Percentiles rank a stretch among this genome's conserved stretches.
Evolutionary conservation across 2,113 vertebrate genomes (phyloP).

Genomic region (Oophaga pumilio): DNA sequence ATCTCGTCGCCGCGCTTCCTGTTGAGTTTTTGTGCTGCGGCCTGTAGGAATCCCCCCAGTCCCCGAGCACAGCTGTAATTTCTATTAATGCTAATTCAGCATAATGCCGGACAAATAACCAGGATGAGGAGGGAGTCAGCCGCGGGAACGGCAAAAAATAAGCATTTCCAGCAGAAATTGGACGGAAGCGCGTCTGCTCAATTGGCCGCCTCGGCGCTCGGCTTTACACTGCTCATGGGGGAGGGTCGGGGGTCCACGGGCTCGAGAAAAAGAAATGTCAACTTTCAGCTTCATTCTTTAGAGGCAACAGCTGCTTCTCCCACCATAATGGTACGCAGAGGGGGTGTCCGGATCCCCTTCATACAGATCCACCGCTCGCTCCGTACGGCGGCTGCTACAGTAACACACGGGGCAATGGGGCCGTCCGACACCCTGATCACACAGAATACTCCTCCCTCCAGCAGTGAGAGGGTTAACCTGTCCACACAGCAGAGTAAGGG

Average conservation of each 20-base stretch:
- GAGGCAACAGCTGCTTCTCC: background rate
- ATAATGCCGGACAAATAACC: slow-evolving; percentile 22
- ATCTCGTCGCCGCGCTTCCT: background rate
- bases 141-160: slow-evolving; percentile 3
- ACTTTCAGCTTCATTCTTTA: background rate
- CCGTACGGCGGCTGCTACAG: too few relatives aligned
- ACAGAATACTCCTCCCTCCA: background rate
- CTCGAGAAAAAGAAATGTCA: background rate
- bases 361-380: too few relatives aligned
- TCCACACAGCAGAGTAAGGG: slow-evolving; percentile 31
- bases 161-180: slow-evolving; percentile 15
- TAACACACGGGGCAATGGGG: too few relatives aligned
- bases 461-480: slow-evolving; percentile 18
- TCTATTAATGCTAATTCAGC: slow-evolving; percentile 25
- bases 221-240: background rate
- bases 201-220: background rate
- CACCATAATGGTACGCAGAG: background rate
- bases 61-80: background rate
- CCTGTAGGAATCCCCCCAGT: background rate
- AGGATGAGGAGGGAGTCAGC: background rate
- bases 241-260: background rate
- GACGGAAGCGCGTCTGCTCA: background rate
- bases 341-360: too few relatives aligned
- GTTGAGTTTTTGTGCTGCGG: background rate
- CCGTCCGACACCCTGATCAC: too few relatives aligned